Conservation (phyloP, 2,797 vertebrate genomes). For the Paguma larvata region DNA sequence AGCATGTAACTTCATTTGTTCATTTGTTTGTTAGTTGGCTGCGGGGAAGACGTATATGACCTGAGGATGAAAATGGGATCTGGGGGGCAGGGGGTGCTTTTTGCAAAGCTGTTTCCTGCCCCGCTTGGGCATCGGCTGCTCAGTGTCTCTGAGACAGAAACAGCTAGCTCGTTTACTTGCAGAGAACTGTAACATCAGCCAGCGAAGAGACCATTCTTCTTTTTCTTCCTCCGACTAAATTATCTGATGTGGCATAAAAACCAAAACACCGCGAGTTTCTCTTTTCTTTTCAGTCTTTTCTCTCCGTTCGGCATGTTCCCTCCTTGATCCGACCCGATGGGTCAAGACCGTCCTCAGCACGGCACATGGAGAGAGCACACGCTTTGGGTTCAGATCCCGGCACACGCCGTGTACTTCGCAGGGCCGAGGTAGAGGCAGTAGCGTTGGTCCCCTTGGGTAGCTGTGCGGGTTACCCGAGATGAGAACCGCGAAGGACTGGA, state of each 20-base stretch:
- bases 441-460: background rate
- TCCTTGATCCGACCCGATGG: background rate
- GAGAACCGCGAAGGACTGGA: background rate
- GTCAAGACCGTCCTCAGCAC: background rate
- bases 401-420: background rate
- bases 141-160: background rate
- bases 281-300: background rate
- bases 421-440: background rate
- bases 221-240: background rate
- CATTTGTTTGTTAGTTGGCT: constrained; percentile 6
- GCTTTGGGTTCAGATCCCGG: background rate
- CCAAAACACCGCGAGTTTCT: background rate
- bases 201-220: background rate
- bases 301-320: background rate
- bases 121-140: background rate
- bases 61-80: background rate
- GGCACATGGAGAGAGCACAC: background rate
- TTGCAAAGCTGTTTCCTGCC: background rate
- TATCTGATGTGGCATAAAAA: constrained; percentile 40
- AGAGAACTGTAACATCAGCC: background rate
- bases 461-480: background rate
- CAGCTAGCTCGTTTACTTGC: constrained; percentile 37
- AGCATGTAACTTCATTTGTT: constrained; percentile 4
- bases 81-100: background rate
- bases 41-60: background rate